Base-by-base conservation (phyloP, 2,888 invertebrate genomes). In the Drosophila algonquin region DNA sequence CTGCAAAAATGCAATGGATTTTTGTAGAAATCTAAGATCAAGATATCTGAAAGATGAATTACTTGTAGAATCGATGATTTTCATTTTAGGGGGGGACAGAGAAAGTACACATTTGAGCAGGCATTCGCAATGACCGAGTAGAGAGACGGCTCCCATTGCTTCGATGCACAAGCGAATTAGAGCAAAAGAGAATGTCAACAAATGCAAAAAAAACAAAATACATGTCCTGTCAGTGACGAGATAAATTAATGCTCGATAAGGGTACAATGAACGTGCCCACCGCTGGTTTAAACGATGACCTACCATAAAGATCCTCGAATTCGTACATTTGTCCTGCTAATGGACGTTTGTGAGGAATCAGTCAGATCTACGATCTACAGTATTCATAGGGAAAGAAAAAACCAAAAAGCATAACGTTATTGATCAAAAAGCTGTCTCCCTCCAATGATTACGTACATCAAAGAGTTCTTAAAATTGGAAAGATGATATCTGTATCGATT, bases 1-100 rank as follows among this genome's bases (percentile, higher is more conserved):
- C 92, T 92, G 79, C 1, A 63, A 63, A 7, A 18, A 10, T 4
- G 21, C 0, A 58, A 21, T 5, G 6, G n/a, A 27, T n/a, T 40
- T 40, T 40, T 40, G 40, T 40, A 40, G 40, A 40, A 40, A 40
- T 40, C 40, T 40, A 40, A 40, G 40, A 40, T 40, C 40, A 14
- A 40, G 14, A 40, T 40, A 40, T 14, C 40, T 40, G 40, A 40
- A 40, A 40, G 40, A 40, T 40, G 40, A 40, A 40, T 40, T 40
- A 40, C 40, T 40, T 40, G 40, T 40, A 40, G 40, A 14, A 40
- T 40, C 40, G 6, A 40, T 40, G 40, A 40, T 40, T 2, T 40
- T 6, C 6, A 40, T 40, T 40, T 40, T 40, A 14, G 2, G 14
- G 14, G 14, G 40, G 14, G 12, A 35, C 12, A 1, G 12, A 12